Evolutionary conservation across 2,797 vertebrate species (phyloP).

Genomic region (Calcarius lapponicus): DNA sequence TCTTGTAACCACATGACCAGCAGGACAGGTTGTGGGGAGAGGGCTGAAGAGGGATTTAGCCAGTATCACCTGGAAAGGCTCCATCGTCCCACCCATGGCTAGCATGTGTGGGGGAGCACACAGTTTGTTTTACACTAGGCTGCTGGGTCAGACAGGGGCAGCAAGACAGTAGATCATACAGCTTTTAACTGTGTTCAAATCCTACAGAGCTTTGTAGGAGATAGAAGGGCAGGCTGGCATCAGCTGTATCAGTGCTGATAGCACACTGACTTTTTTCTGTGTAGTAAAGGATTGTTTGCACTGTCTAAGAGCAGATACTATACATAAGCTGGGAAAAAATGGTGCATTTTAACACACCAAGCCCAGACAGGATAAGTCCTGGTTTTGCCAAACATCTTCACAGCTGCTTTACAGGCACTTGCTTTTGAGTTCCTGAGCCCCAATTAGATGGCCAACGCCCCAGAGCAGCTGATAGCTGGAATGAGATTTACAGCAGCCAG

Average conservation of each 20-base stretch:
- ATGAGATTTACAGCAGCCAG: not conserved
- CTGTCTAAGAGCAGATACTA: not conserved
- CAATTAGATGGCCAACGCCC: not conserved
- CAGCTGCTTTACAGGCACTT: not conserved
- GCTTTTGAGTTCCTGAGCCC: not conserved
- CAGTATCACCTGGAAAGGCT: constrained; percentile 31
- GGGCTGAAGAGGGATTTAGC: not conserved
- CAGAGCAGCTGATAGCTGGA: not conserved
- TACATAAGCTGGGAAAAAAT: not conserved
- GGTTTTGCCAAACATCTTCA: not conserved
- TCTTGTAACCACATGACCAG: not conserved
- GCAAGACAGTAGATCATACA: constrained; percentile 12
- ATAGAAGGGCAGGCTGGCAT: not conserved
- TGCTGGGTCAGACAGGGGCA: constrained; percentile 27
- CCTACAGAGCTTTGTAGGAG: not conserved
- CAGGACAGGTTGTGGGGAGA: not conserved
- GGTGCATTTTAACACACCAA: not conserved
- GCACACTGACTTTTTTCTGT: not conserved
- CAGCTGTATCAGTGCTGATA: not conserved
- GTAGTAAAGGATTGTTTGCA: not conserved
- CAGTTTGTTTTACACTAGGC: constrained; percentile 19
- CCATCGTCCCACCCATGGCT: not conserved
- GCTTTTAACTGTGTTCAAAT: not conserved
- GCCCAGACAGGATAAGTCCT: not conserved
- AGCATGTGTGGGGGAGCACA: not conserved